Base-by-base conservation (phyloP, 1,140 invertebrate genomes). In the Euura saliciscinereae region DNA sequence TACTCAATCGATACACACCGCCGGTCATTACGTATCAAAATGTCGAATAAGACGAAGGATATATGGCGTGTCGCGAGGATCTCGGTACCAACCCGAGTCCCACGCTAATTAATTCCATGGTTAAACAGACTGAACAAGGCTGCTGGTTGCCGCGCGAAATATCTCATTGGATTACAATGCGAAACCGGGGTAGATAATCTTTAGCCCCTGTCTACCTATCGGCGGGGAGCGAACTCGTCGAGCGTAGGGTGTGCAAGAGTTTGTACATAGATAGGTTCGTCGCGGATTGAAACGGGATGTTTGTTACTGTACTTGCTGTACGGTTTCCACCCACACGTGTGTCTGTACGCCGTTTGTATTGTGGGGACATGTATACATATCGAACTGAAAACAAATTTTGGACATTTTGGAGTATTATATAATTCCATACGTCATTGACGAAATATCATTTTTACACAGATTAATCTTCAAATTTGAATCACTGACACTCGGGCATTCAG, bases 141-240 rank as follows among this genome's bases (percentile, higher is more conserved):
- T 44, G 66, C 66, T 4, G 28, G 13, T 44, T 44, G 66, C 10
- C 66, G 11, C 43, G 66, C 42, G 10, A 4, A 67, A 67, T 67
- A 67, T 67, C 66, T 67, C 66, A 67, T 67, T 67, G 66, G 66
- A 67, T 67, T 67, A 67, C 66, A n/a, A 28, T 67, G 66, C 66
- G 66, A 44, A 67, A 11, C 43, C 8, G 6, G 66, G 66, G 66
- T 67, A 67, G 66, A 67, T 67, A 67, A 67, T 67, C 66, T 67
- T 67, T 67, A 67, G 66, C 66, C 10, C 66, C 42, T 67, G 66
- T 67, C 28, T 44, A 11, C 66, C 66, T n/a, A 28, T 42, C 43
- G 10, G 3, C 43, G 43, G 28, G 13, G 51, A 59, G 28, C 28
- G 51, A 59, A 59, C 13, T 59, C 51, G 51, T 59, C 51, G 51